Conservation (phyloP, 2,888 invertebrate genomes). For the Leptinotarsa rubiginosa region DNA sequence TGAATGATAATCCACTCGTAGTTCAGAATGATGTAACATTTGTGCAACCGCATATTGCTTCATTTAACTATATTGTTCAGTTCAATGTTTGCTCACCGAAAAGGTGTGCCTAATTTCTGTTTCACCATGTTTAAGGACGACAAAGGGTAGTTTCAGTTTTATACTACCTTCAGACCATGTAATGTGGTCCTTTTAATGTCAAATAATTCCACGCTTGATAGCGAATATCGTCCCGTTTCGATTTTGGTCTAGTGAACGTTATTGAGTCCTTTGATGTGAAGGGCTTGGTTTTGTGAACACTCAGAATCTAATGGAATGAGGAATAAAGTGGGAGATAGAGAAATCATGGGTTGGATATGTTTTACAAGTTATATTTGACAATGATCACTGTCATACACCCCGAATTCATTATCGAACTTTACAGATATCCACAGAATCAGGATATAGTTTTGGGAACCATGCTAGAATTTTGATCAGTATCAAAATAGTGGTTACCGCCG, state of each 20-base stretch:
- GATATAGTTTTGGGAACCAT: no score
- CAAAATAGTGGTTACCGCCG: no score
- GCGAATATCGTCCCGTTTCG: conserved; percentile 2
- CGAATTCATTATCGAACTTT: background rate
- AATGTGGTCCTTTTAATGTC: conserved; percentile 21
- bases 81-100: background rate
- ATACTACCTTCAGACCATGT: conserved; percentile 7
- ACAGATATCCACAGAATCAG: no score
- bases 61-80: background rate
- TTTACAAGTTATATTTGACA: background rate
- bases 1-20: no score
- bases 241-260: conserved; percentile 13
- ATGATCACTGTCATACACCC: background rate
- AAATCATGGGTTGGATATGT: background rate
- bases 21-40: no score
- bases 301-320: conserved; percentile 2
- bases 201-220: conserved; percentile 11
- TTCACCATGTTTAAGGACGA: background rate
- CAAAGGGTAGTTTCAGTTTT: conserved; percentile 4
- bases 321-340: background rate
- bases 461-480: no score
- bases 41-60: no score
- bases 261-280: conserved; percentile 20
- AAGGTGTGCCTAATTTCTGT: background rate
- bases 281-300: conserved; percentile 15